These are phyloP conservation scores for Drosophila persimilis DNA, from an alignment of 1,140 invertebrate species.

Conservation along the genomic window DNA sequence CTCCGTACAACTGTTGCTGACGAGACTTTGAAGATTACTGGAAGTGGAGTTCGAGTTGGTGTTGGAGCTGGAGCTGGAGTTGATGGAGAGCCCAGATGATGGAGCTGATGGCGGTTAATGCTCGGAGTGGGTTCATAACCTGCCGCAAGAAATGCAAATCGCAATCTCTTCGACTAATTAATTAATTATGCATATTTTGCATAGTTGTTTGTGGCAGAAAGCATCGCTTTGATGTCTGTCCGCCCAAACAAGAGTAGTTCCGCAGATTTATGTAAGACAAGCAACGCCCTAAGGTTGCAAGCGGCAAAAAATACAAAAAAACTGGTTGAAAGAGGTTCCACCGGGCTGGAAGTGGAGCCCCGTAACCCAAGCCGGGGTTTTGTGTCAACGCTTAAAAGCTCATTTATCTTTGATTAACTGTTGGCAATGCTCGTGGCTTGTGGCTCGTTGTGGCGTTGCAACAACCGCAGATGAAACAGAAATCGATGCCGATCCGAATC, in stretches of 20 bases:
- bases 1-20: constrained; percentile 9
- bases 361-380: constrained; percentile 42
- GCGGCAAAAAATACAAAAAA: not conserved
- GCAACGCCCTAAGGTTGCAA: constrained; percentile 64
- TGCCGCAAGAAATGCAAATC: constrained; percentile 55
- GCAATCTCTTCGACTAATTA: constrained; percentile 63
- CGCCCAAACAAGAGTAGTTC: constrained; percentile 72
- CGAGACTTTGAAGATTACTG: constrained; percentile 30
- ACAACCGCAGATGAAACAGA: constrained; percentile 49
- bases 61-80: constrained; percentile 3
- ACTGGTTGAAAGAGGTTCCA: constrained; percentile 22
- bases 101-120: constrained; percentile 11
- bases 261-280: constrained; percentile 69
- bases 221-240: constrained; percentile 62
- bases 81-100: constrained; percentile 8
- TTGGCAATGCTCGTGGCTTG: constrained; percentile 28
- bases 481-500: constrained; percentile 46
- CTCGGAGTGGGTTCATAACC: constrained; percentile 15
- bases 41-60: not conserved
- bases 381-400: constrained; percentile 71
- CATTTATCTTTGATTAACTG: constrained; percentile 76
- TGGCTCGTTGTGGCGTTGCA: constrained; percentile 19
- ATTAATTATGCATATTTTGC: constrained; percentile 76
- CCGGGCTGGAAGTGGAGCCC: constrained; percentile 18
- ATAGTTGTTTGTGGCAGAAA: constrained; percentile 48